Percentiles rank a stretch among this genome's conserved stretches.
These are phyloP conservation scores for Halichoeres trimaculatus DNA, from an alignment of 2,113 vertebrate species.

Conservation along the genomic window DNA sequence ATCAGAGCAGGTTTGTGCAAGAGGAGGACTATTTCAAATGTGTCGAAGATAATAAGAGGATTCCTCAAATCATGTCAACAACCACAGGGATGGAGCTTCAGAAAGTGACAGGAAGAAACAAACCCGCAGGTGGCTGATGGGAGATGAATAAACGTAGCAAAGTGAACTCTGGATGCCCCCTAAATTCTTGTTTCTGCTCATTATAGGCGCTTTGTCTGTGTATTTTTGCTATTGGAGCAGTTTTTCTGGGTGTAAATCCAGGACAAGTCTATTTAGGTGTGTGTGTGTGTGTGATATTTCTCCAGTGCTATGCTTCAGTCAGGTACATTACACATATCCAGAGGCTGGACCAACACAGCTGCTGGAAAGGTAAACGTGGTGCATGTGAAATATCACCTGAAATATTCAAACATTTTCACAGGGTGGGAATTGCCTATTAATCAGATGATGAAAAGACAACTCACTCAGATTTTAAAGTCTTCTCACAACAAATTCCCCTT, in stretches of 20 bases:
- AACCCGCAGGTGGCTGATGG: slow-evolving; percentile 25
- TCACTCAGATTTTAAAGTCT: no score
- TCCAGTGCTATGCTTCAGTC: neutral
- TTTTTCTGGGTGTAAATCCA: neutral
- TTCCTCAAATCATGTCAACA: slow-evolving; percentile 43
- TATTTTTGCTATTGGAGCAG: slow-evolving; percentile 8
- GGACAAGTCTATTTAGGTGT: neutral
- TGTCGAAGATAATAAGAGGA: slow-evolving; percentile 38
- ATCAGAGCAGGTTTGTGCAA: slow-evolving; percentile 37
- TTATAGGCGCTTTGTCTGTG: slow-evolving; percentile 19
- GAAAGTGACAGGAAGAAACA: slow-evolving; percentile 39
- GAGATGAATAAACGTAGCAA: slow-evolving; percentile 33
- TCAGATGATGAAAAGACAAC: no score
- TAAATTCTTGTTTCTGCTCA: slow-evolving; percentile 17
- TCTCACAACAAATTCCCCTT: no score
- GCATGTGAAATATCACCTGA: neutral
- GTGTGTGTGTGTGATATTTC: neutral
- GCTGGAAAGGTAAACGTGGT: neutral
- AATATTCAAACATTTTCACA: slow-evolving; percentile 8
- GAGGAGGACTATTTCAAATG: slow-evolving; percentile 32
- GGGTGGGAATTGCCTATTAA: no score
- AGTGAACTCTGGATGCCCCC: slow-evolving; percentile 49
- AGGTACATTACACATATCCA: neutral
- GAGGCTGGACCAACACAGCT: slow-evolving; percentile 2
- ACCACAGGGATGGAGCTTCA: slow-evolving; percentile 9